phyloP scores from a whole-genome alignment of 2,888 invertebrate genomes.

The Monopis laevigella region DNA sequence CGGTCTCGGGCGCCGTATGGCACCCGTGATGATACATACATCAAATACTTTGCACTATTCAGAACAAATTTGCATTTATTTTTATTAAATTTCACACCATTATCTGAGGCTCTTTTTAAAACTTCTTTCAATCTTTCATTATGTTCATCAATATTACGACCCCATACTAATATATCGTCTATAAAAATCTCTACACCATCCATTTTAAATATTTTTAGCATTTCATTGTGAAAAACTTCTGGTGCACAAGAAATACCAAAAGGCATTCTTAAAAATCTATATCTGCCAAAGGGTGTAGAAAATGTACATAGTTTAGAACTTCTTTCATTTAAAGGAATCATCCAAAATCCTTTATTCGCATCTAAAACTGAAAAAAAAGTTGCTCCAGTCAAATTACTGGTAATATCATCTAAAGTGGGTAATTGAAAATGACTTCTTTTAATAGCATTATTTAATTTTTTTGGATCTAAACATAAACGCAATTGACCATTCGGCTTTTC shows the following conservation, averaged over 20 bases:
- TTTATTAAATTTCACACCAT: too few relatives aligned
- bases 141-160: conserved; percentile 13
- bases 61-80: too few relatives aligned
- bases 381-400: conserved; percentile 15
- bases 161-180: conserved; percentile 14
- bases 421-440: conserved; percentile 17
- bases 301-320: conserved; percentile 12
- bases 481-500: conserved; percentile 14
- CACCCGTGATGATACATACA: too few relatives aligned
- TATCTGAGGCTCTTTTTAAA: too few relatives aligned
- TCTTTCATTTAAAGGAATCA: conserved; percentile 4
- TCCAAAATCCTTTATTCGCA: conserved; percentile 14
- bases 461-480: conserved; percentile 16
- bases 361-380: conserved; percentile 15
- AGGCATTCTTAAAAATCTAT: conserved; percentile 8
- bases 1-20: too few relatives aligned
- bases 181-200: conserved; percentile 14
- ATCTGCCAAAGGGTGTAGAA: conserved; percentile 9
- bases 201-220: conserved; percentile 17
- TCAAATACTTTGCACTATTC: too few relatives aligned
- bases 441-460: conserved; percentile 15
- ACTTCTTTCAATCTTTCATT: conserved; percentile 14
- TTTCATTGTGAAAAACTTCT: conserved; percentile 18
- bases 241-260: conserved; percentile 8
- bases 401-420: conserved; percentile 16